Base-by-base conservation (phyloP, 1,140 invertebrate species). In the Eurosta solidaginis region DNA sequence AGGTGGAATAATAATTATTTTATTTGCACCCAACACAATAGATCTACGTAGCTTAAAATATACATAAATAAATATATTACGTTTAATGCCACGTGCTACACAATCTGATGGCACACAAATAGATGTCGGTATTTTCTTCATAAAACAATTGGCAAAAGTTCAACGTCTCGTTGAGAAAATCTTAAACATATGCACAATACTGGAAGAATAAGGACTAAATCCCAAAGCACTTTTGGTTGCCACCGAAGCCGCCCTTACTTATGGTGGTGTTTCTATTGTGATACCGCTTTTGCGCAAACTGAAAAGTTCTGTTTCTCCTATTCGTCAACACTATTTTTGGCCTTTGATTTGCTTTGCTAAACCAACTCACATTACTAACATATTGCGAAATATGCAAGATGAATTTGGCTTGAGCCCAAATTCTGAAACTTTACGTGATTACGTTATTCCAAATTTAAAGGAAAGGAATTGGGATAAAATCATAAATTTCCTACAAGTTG, bases 281-380 rank as follows among this genome's bases (percentile, higher is more conserved):
- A 83, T 92, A 73, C 87, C 89, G 14, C 80, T 96, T 20, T 87
- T 96, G 9, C 89, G 91, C 52, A 90, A 91, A 80, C 85, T 94
- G 80, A 87, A 92, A 79, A 89, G 91, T 50, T 85, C 90, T 73
- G 92, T 92, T 1, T 78, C 89, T 50, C 89, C 91, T 78, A 89
- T 96, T 20, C 88, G 92, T 40, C 91, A 93, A 82, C 95, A 96
- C 85, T 96, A 92, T 85, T 96, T 95, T 84, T 96, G 94, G 94
- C 95, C 95, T 0, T 76, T 95, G 29, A 88, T 96, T 77, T 86
- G 88, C 33, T 86, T 90, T 14, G 89, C 89, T 82, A 90, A 89
- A 25, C 87, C 89, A 27, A 88, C 91, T 81, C 92, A 91, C 76
- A 88, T 92, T n/a, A 79, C 92, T 17, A 87, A 92, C 73, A 88